These are phyloP conservation scores for Python bivittatus DNA, from an alignment of 2,113 vertebrate species.

Conservation along the genomic window DNA sequence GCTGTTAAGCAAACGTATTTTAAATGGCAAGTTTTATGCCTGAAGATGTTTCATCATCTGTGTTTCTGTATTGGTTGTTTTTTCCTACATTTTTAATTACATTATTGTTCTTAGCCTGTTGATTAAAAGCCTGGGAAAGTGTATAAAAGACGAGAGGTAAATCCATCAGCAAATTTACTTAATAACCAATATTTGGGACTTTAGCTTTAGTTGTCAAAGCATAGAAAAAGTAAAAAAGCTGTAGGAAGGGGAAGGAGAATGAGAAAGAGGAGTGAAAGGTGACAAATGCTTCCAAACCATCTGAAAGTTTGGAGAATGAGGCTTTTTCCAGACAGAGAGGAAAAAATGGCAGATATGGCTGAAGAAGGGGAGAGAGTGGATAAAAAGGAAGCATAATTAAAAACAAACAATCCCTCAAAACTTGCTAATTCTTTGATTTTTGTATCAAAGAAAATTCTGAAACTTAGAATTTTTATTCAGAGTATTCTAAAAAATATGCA, in stretches of 20 bases:
- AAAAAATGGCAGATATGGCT: neutral
- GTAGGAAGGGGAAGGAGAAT: neutral
- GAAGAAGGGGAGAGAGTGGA: too few relatives aligned
- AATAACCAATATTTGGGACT: neutral
- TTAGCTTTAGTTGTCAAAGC: neutral
- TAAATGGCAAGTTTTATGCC: neutral
- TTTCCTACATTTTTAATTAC: neutral
- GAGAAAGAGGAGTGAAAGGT: neutral
- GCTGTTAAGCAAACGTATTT: neutral
- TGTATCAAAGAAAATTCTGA: too few relatives aligned
- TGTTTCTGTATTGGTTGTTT: neutral
- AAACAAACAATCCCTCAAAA: too few relatives aligned
- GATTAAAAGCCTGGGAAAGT: neutral
- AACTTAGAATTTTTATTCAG: constrained; percentile 25
- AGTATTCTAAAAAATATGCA: constrained; percentile 13
- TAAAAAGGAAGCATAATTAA: neutral
- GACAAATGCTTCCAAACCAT: neutral
- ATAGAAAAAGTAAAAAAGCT: neutral
- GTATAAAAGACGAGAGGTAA: neutral
- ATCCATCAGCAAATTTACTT: neutral
- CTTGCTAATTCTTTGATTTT: constrained; percentile 3
- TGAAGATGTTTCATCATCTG: neutral
- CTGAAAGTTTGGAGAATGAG: neutral
- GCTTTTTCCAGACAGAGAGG: neutral
- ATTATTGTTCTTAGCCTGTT: neutral